A percentile compares a stretch with the other conserved stretches of the same genome.
Conservation (phyloP, 2,888 invertebrate species). For the Pammene fasciana region DNA sequence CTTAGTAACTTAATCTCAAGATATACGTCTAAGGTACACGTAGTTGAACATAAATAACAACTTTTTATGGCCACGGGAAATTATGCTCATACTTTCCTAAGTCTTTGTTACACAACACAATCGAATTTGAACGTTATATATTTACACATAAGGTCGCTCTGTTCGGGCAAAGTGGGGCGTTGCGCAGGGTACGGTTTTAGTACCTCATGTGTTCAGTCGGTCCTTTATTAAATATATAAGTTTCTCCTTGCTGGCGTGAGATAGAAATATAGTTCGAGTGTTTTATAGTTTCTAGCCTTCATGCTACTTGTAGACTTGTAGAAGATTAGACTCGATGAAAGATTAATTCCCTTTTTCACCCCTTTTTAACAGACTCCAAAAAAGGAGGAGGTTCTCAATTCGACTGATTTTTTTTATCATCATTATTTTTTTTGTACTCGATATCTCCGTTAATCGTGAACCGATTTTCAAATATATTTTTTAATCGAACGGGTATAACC, state of each 20-base stretch:
- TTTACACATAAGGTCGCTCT: neutral
- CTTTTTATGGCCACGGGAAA: slow-evolving; percentile 12
- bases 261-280: neutral
- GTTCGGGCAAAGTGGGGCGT: neutral
- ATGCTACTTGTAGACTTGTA: no score
- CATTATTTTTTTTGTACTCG: no score
- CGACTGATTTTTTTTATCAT: no score
- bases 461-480: no score
- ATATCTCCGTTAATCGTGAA: no score
- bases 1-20: neutral
- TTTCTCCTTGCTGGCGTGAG: neutral
- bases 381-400: no score
- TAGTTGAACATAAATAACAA: slow-evolving; percentile 4
- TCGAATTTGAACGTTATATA: neutral
- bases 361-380: no score
- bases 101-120: neutral
- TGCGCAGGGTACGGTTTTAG: neutral
- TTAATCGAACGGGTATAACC: no score
- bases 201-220: slow-evolving; percentile 1
- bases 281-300: neutral
- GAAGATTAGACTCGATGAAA: no score
- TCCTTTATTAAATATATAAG: slow-evolving; percentile 16
- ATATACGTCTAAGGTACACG: neutral
- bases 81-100: neutral
- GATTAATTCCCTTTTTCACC: no score